These are phyloP conservation scores for Aptenodytes patagonicus DNA, from an alignment of 2,113 vertebrate genomes.

Conservation along the genomic window DNA sequence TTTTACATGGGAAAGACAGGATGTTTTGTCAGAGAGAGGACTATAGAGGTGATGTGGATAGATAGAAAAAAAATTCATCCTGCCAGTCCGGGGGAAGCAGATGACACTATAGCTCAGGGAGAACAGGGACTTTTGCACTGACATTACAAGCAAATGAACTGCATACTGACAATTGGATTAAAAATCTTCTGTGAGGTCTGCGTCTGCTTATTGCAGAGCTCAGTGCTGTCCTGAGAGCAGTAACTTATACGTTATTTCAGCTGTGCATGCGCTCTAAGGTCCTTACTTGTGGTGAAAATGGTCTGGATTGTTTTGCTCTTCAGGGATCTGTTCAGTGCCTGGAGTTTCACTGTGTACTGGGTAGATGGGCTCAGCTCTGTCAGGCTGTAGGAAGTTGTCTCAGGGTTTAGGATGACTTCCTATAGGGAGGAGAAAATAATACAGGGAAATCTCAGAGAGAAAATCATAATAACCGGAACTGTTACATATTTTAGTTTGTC, in stretches of 20 bases:
- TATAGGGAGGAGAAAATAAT: slow-evolving; percentile 43
- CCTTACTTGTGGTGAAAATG: slow-evolving; percentile 89
- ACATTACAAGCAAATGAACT: background rate
- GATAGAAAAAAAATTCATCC: background rate
- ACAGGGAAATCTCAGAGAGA: background rate
- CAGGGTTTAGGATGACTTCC: slow-evolving; percentile 88
- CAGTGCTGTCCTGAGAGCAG: background rate
- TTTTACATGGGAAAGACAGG: background rate
- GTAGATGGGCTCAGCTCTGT: slow-evolving; percentile 85
- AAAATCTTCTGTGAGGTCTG: background rate
- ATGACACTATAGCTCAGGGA: background rate
- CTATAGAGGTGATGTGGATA: background rate
- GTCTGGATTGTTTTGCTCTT: slow-evolving; percentile 83
- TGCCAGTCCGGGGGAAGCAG: background rate
- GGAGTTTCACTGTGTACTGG: slow-evolving; percentile 83
- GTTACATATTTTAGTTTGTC: background rate
- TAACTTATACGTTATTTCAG: background rate
- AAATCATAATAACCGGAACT: background rate
- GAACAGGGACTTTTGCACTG: background rate
- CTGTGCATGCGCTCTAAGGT: background rate
- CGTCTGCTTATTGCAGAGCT: background rate
- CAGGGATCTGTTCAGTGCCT: slow-evolving; percentile 83
- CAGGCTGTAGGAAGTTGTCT: slow-evolving; percentile 87
- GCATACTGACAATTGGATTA: background rate
- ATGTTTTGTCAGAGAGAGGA: background rate